Percentiles rank a stretch among this genome's conserved stretches.
Evolutionary conservation across 2,113 vertebrate genomes (phyloP).

Genomic region (Pseudorectes ferrugineus): DNA sequence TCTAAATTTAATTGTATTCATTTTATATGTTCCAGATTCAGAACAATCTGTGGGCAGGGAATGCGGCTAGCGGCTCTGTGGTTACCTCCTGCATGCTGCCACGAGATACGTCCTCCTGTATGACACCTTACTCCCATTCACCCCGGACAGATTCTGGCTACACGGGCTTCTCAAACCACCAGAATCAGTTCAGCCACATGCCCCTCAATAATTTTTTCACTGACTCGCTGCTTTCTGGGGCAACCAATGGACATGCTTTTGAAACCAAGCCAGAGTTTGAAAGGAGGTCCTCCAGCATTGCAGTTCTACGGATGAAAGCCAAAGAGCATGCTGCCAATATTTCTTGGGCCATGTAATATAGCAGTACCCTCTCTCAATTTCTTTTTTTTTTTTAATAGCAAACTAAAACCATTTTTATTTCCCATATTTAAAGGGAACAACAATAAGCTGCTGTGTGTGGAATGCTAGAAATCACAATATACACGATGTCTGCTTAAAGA

Average conservation of each 20-base stretch:
- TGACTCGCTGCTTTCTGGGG: conserved; percentile 89
- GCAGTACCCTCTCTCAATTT: background rate
- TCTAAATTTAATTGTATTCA: conserved; percentile 48
- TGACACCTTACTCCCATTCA: conserved; percentile 90
- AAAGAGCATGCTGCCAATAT: conserved; percentile 98
- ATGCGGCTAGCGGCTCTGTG: conserved; percentile 81
- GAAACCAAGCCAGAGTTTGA: conserved; percentile 97
- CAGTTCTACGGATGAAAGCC: conserved; percentile 98
- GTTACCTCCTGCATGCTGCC: conserved; percentile 96
- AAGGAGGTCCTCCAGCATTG: conserved; percentile 95
- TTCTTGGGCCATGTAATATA: conserved; percentile 95
- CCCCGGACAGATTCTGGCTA: conserved; percentile 90
- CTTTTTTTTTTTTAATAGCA: conserved; percentile 34
- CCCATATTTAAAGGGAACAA: conserved; percentile 77
- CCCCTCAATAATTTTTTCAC: conserved; percentile 97
- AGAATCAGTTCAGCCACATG: conserved; percentile 93
- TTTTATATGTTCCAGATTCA: conserved; percentile 84
- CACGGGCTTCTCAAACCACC: conserved; percentile 91
- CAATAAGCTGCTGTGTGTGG: conserved; percentile 75
- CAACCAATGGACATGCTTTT: conserved; percentile 85
- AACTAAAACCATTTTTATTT: conserved; percentile 68
- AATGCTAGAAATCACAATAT: conserved; percentile 74
- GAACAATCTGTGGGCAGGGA: conserved; percentile 94
- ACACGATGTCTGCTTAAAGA: conserved; percentile 69
- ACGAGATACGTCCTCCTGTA: conserved; percentile 90